Base-by-base conservation (phyloP, 2,888 invertebrate species). In the Oasisia sp. region DNA sequence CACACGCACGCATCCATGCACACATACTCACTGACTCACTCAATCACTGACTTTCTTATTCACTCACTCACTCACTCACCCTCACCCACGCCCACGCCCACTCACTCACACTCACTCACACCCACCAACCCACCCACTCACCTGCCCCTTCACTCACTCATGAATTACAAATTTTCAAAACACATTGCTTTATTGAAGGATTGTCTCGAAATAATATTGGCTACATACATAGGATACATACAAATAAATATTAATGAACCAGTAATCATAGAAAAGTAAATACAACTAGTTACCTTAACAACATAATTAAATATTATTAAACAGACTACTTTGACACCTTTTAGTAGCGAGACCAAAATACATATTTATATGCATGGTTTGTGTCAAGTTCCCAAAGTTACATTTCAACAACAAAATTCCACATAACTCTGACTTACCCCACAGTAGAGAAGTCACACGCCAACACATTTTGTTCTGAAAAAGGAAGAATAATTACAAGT, bases 401-500 rank as follows among this genome's bases (percentile, higher is more conserved):
- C 12, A 58, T 74, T 74, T 50, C 50, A 50, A 12, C 0, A 74
- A n/a, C 4, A 0, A 74, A n/a, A 74, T 27, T 1, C n/a, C 74
- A 74, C 5, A 74, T 7, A 74, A 19, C n/a, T 3, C 27, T 74
- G 7, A 93, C 93, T 92, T 45, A 93, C 93, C 93, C 91, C n/a
- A 91, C 58, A 19, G 92, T 89, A 8, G 93, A 92, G 91, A 94
- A 94, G 91, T 94, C 94, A 89, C 94, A 94, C 0, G 94, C 93
- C 74, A 93, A 91, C 12, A 94, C 92, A 74, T 93, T 94, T 91
- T 94, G 92, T 38, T 92, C 94, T 94, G 92, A 92, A 93, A 92
- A 32, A 38, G 32, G 45, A 90, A 45, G 74, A 74, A 74, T 2
- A 56, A 19, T 27, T 7, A 74, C 74, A 74, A 27, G n/a, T 74